Conservation (phyloP, 2,113 vertebrate species). For the Plestiodon gilberti region DNA sequence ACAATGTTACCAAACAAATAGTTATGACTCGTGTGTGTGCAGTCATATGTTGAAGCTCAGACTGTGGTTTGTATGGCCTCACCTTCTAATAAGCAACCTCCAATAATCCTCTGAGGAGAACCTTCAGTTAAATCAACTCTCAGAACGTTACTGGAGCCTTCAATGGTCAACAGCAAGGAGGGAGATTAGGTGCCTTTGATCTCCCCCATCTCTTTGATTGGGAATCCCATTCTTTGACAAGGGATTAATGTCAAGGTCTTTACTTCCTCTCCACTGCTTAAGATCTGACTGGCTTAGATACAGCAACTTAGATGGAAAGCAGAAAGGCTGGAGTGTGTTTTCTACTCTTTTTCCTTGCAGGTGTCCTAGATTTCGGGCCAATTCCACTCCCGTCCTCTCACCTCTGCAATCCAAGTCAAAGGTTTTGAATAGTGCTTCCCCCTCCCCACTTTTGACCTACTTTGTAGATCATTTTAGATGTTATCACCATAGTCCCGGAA, state of each 20-base stretch:
- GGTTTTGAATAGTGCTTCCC: not conserved
- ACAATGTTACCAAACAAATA: constrained; percentile 43
- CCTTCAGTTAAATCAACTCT: constrained; percentile 17
- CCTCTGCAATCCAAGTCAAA: not conserved
- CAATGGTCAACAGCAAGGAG: not conserved
- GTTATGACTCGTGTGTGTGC: constrained; percentile 23
- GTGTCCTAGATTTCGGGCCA: not conserved
- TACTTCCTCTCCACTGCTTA: constrained; percentile 17
- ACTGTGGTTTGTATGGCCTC: constrained; percentile 22
- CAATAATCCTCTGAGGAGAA: constrained; percentile 8
- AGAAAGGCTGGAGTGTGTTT: not conserved
- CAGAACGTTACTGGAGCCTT: constrained; percentile 16
- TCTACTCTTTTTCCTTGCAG: not conserved
- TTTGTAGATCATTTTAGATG: too few relatives aligned
- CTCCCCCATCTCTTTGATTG: not conserved
- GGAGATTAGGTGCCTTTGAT: constrained; percentile 29
- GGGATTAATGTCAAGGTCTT: constrained; percentile 6
- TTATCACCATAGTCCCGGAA: too few relatives aligned
- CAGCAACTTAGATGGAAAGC: constrained; percentile 1
- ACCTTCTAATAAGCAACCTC: constrained; percentile 5
- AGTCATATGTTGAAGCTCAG: constrained; percentile 10
- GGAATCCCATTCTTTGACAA: constrained; percentile 27
- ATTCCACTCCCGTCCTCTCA: not conserved
- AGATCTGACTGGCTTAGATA: not conserved
- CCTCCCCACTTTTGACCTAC: rapidly evolving